phyloP scores from a whole-genome alignment of 2,797 vertebrate species.

The Discoglossus pictus region DNA sequence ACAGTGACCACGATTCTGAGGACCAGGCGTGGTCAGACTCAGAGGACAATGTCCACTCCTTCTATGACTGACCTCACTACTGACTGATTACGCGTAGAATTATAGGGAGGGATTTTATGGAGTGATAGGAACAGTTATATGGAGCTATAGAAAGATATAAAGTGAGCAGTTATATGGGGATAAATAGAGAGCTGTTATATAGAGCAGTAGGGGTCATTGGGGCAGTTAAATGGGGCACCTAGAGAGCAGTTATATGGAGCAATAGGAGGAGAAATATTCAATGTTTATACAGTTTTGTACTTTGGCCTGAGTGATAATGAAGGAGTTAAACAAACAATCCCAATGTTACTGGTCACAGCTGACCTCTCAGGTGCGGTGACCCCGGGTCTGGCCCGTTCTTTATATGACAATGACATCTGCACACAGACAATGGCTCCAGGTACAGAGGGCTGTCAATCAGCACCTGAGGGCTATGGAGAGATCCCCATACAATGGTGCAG shows the following conservation, averaged over 20 bases:
- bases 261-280: too few species aligned
- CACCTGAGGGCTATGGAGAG: slow-evolving; percentile 27
- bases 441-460: slow-evolving; percentile 32
- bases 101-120: too few species aligned
- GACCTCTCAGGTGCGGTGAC: slow-evolving; percentile 35
- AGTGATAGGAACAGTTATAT: too few species aligned
- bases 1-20: slow-evolving; percentile 3
- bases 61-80: slow-evolving; percentile 17
- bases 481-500: slow-evolving; percentile 30
- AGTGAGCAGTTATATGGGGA: too few species aligned
- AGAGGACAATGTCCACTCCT: slow-evolving; percentile 31
- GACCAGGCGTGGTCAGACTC: slow-evolving; percentile 3
- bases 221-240: too few species aligned
- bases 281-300: background rate
- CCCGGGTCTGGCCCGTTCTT: slow-evolving; percentile 40
- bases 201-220: too few species aligned
- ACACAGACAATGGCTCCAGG: slow-evolving; percentile 19
- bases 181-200: too few species aligned
- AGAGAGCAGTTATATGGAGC: too few species aligned
- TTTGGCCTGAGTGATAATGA: background rate
- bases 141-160: too few species aligned
- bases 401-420: slow-evolving; percentile 31
- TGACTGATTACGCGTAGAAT: too few species aligned
- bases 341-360: background rate
- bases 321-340: background rate